These are phyloP conservation scores for Datnioides undecimradiatus DNA, from an alignment of 2,113 vertebrate species.

Conservation along the genomic window DNA sequence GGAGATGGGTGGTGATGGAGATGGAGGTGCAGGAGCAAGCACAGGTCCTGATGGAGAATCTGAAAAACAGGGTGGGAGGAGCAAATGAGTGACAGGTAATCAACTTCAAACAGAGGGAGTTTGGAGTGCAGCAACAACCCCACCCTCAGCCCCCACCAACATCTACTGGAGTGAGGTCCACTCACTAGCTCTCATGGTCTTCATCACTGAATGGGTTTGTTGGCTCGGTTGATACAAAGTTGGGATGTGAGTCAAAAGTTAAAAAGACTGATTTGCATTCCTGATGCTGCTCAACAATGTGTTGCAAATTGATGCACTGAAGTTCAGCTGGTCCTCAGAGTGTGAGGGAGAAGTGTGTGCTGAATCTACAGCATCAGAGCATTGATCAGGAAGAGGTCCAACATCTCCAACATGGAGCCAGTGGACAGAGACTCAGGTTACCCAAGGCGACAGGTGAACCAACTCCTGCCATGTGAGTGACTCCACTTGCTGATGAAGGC, in stretches of 20 bases:
- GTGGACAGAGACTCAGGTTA: not conserved
- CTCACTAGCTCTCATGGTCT: not conserved
- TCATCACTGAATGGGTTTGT: not conserved
- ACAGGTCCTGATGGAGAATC: conserved; percentile 66
- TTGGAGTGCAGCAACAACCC: not conserved
- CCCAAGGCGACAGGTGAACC: not conserved
- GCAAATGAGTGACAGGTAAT: too few species aligned
- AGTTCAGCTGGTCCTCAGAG: not conserved
- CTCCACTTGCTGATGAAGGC: not conserved
- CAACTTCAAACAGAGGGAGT: too few species aligned
- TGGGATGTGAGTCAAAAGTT: not conserved
- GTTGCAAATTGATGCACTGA: not conserved
- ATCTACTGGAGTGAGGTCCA: too few species aligned
- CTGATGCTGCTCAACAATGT: not conserved
- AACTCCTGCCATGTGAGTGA: not conserved
- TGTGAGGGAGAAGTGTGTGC: not conserved
- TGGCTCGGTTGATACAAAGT: not conserved
- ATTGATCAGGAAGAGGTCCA: not conserved
- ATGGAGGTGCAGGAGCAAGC: conserved; percentile 53
- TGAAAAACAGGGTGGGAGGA: conserved; percentile 37
- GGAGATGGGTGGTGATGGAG: conserved; percentile 63
- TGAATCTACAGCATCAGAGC: not conserved
- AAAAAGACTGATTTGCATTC: not conserved
- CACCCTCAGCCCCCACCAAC: not conserved
- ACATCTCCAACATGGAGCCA: not conserved